Evolutionary conservation across 2,113 vertebrate species (phyloP).

Genomic region (Carassius carassius): DNA sequence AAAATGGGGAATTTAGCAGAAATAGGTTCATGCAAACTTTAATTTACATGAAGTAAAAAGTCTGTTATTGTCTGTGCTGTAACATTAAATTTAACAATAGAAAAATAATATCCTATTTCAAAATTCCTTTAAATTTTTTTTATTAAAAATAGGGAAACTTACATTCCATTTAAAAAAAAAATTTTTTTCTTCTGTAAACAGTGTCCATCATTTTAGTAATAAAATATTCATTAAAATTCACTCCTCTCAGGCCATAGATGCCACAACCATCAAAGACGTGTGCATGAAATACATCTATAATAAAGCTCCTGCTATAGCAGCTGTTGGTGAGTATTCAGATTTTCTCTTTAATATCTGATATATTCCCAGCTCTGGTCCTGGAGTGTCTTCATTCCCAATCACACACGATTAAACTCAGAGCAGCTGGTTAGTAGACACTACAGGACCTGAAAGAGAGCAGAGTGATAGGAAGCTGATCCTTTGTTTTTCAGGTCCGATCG

Average conservation of each 20-base stretch:
- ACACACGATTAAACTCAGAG: neutral
- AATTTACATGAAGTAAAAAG: no score
- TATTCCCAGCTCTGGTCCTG: neutral
- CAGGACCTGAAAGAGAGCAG: neutral
- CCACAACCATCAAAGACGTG: slow-evolving; percentile 84
- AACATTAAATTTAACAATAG: no score
- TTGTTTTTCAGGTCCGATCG: slow-evolving; percentile 83
- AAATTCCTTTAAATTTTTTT: no score
- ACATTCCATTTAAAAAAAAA: no score
- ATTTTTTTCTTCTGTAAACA: no score
- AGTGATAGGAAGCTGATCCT: neutral
- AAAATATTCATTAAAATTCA: neutral
- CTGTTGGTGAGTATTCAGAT: slow-evolving; percentile 80
- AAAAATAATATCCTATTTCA: no score
- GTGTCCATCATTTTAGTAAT: no score
- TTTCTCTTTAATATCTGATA: neutral
- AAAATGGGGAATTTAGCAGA: no score
- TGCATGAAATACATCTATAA: slow-evolving; percentile 92
- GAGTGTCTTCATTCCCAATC: neutral
- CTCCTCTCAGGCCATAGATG: slow-evolving; percentile 80
- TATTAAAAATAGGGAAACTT: no score
- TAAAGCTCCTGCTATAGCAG: slow-evolving; percentile 89
- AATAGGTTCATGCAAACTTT: no score
- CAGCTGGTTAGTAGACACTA: neutral
- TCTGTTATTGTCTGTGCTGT: no score